phyloP scores from a whole-genome alignment of 2,888 invertebrate genomes.

The Cryptops parisi region DNA sequence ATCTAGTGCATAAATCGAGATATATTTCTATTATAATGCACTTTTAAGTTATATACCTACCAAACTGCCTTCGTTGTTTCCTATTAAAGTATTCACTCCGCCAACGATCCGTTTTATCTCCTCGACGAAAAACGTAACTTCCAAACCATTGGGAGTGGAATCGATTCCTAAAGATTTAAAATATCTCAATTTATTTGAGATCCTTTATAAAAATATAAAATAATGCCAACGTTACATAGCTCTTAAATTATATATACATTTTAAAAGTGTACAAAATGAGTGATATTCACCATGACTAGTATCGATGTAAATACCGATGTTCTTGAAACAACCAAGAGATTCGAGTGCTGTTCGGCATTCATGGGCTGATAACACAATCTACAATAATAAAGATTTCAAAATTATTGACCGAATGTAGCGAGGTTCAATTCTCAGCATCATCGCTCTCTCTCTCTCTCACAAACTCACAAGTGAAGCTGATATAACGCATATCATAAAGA shows the following conservation, averaged over 20 bases:
- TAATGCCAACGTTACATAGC: background rate
- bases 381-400: slow-evolving; percentile 18
- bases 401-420: too few relatives aligned
- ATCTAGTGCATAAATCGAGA: background rate
- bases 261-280: background rate
- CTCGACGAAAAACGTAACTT: slow-evolving; percentile 73
- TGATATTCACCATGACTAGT: slow-evolving; percentile 39
- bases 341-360: slow-evolving; percentile 59
- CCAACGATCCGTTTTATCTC: slow-evolving; percentile 72
- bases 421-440: too few relatives aligned
- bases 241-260: background rate
- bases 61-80: slow-evolving; percentile 80
- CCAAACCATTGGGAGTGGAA: slow-evolving; percentile 50
- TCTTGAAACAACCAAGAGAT: slow-evolving; percentile 74
- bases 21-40: background rate
- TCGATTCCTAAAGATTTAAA: slow-evolving; percentile 1
- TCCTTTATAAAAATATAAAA: background rate
- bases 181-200: background rate
- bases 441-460: too few relatives aligned
- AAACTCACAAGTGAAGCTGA: too few relatives aligned
- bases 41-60: slow-evolving; percentile 31
- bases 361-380: slow-evolving; percentile 36
- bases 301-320: slow-evolving; percentile 73
- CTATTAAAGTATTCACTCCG: slow-evolving; percentile 70
- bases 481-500: too few relatives aligned